A percentile compares a stretch with the other conserved stretches of the same genome.
These are phyloP conservation scores for Muschampia plurimacula DNA, from an alignment of 2,888 invertebrate genomes.

Conservation along the genomic window DNA sequence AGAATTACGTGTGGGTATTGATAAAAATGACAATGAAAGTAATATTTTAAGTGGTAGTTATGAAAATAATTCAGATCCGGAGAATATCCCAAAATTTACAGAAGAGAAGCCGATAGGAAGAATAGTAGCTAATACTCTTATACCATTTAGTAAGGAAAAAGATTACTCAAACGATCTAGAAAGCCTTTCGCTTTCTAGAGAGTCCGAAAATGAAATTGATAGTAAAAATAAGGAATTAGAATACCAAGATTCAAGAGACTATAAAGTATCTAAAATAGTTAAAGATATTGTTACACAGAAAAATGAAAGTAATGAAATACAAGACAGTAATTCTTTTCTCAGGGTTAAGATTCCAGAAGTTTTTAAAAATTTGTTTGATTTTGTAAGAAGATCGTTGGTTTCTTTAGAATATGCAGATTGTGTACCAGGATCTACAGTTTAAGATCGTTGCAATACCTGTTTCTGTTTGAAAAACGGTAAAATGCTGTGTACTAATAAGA, in stretches of 20 bases:
- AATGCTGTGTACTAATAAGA: conserved; percentile 62
- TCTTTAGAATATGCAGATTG: conserved; percentile 55
- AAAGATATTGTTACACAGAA: background rate
- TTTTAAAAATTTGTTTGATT: conserved; percentile 54
- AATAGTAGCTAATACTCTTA: conserved; percentile 15
- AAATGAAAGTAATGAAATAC: conserved; percentile 3
- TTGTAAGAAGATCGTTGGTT: conserved; percentile 58
- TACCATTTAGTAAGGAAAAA: conserved; percentile 18
- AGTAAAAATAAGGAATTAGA: conserved; percentile 7
- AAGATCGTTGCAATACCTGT: conserved; percentile 61
- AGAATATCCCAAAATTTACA: background rate
- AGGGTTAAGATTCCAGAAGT: conserved; percentile 54
- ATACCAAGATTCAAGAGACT: background rate
- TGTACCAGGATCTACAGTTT: conserved; percentile 53
- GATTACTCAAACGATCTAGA: conserved; percentile 14
- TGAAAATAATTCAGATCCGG: conserved; percentile 6
- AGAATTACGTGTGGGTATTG: conserved; percentile 37
- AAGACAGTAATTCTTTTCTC: conserved; percentile 39
- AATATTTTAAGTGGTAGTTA: background rate
- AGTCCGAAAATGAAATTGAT: background rate
- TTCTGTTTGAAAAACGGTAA: conserved; percentile 68
- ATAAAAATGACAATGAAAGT: conserved; percentile 9
- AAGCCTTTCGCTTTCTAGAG: background rate
- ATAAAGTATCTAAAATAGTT: background rate
- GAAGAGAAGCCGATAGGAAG: conserved; percentile 11